Base-by-base conservation (phyloP, 1,140 invertebrate genomes). In the Ips nitidus region DNA sequence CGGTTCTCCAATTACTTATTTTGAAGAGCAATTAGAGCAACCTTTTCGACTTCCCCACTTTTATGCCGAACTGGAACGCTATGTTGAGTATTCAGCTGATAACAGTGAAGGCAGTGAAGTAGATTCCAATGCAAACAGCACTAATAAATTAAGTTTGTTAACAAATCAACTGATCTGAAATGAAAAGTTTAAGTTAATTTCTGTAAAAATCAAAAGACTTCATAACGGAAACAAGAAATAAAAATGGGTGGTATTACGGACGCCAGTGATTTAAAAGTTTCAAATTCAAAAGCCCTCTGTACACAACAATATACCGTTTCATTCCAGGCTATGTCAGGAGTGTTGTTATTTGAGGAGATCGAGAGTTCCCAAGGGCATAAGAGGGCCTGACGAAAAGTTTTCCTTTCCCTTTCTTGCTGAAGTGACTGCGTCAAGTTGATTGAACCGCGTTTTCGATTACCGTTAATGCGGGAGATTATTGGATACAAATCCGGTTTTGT, bases 281-380 rank as follows among this genome's bases (percentile, higher is more conserved):
- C 22, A 22, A 22, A 22, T 22, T 22, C 22, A 22, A 22, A 22
- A 22, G 45, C 22, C 45, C 45, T 50, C 45, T 2, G 45, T 50
- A 50, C 45, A 50, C 45, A 50, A 50, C 45, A 22, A 8, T 50
- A 50, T 50, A 50, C 22, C 45, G 45, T 66, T 58, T 53, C 57
- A 52, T 63, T 69, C 38, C n/a, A 52, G 50, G 53, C 47, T 57
- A 66, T 66, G 42, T 55, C 43, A 56, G 66, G 56, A 69, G 66
- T 69, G 66, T 69, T 69, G 66, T 69, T 61, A 69, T 69, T 69
- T 50, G 66, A 61, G 58, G 53, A 69, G 66, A 69, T 69, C 66
- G 59, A 69, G 66, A 40, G 66, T 53, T 57, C 59, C 66, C 59
- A 45, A 45, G 58, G 66, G 47, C 38, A 45, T 22, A 52, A 45